Conservation (phyloP, 1,140 invertebrate genomes). For the Pseudomyrmex cubaensis region DNA sequence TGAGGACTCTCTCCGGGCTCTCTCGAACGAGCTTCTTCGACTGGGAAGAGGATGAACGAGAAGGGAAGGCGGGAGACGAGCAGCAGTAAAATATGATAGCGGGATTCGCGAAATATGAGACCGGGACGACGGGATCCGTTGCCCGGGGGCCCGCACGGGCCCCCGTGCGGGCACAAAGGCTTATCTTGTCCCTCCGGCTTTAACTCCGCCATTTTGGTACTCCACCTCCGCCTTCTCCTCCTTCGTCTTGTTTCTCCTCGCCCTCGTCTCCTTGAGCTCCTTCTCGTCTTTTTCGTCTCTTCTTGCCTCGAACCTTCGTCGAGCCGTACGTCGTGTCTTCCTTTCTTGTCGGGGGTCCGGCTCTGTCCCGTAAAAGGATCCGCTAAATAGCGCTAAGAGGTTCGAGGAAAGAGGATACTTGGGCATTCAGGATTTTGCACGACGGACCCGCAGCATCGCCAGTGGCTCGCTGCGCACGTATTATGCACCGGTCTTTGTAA, state of each 20-base stretch:
- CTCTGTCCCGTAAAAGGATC: conserved; percentile 81
- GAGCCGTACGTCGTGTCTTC: conserved; percentile 70
- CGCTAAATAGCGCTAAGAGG: conserved; percentile 81
- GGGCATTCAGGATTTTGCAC: conserved; percentile 76
- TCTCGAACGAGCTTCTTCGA: conserved; percentile 1
- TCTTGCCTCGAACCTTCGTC: conserved; percentile 59
- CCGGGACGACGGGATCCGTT: conserved; percentile 76
- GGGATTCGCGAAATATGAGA: conserved; percentile 81
- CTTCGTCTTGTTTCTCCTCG: conserved; percentile 30
- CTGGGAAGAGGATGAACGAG: conserved; percentile 1
- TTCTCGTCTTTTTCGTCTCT: conserved; percentile 69
- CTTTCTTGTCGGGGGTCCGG: conserved; percentile 75
- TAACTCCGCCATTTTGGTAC: conserved; percentile 78
- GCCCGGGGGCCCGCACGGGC: conserved; percentile 68
- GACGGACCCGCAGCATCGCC: conserved; percentile 35
- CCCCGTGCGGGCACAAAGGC: conserved; percentile 77
- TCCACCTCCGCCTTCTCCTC: conserved; percentile 59
- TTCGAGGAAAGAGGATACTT: conserved; percentile 80
- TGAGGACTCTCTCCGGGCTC: conserved; percentile 21
- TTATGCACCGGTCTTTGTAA: conserved; percentile 47
- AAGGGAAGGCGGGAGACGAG: conserved; percentile 19
- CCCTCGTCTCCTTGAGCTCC: conserved; percentile 14
- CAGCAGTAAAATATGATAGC: conserved; percentile 78
- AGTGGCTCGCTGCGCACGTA: conserved; percentile 29
- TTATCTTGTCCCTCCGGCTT: conserved; percentile 79